Evolutionary conservation across 2,797 vertebrate genomes (phyloP).

Genomic region (Hipposideros larvatus): DNA sequence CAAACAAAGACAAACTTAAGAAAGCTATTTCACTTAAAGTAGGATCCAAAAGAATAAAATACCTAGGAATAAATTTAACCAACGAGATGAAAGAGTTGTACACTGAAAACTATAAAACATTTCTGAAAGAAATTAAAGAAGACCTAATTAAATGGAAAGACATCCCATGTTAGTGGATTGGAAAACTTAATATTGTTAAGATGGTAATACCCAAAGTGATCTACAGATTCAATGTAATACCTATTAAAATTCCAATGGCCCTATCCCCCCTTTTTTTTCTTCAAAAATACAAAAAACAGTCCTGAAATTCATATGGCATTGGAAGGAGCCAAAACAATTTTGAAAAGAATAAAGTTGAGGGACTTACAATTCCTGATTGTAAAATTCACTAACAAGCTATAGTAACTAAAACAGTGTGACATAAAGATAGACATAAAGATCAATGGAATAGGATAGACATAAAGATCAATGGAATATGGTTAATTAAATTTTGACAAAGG

Average conservation of each 20-base stretch:
- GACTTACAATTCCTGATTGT: neutral
- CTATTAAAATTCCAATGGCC: neutral
- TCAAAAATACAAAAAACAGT: neutral
- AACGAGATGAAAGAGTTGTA: neutral
- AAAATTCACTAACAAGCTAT: conserved; percentile 1
- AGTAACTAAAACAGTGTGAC: neutral
- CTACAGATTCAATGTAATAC: neutral
- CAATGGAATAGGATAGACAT: neutral
- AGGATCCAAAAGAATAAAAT: neutral
- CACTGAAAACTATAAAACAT: neutral
- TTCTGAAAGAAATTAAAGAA: neutral
- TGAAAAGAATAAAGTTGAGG: neutral
- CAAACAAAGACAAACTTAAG: neutral
- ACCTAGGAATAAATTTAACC: neutral
- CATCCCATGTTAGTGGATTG: neutral
- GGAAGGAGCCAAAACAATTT: neutral
- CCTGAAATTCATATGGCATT: neutral
- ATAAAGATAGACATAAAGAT: neutral
- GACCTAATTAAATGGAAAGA: neutral
- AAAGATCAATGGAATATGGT: neutral
- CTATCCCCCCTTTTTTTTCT: neutral
- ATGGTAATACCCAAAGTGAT: neutral
- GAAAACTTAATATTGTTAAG: neutral
- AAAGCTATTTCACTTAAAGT: neutral
- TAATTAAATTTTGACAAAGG: neutral